phyloP scores from a whole-genome alignment of 2,888 invertebrate species.

The Hirtodrosophila confusa region DNA sequence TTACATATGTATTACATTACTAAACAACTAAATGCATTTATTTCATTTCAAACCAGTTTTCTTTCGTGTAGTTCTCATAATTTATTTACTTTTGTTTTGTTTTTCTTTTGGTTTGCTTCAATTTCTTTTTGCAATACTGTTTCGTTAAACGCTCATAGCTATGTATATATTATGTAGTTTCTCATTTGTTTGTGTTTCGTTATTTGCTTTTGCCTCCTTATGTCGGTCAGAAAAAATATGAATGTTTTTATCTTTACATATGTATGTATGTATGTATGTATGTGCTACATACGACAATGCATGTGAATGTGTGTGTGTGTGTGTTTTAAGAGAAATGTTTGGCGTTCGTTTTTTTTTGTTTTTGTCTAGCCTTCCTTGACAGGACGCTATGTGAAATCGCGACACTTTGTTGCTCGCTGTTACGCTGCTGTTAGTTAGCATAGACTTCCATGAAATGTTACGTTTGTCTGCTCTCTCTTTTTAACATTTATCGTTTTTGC shows the following conservation, averaged over 20 bases:
- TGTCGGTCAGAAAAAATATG: constrained; percentile 16
- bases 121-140: constrained; percentile 54
- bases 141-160: constrained; percentile 44
- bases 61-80: constrained; percentile 4
- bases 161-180: constrained; percentile 16
- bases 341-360: neutral
- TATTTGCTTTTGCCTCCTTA: constrained; percentile 5
- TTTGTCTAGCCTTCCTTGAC: neutral
- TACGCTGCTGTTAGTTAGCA: constrained; percentile 23
- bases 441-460: constrained; percentile 12
- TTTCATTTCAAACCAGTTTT: constrained; percentile 43
- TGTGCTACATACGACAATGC: too few relatives aligned
- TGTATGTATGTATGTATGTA: constrained; percentile 6
- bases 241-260: constrained; percentile 6
- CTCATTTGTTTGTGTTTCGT: neutral
- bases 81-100: constrained; percentile 18
- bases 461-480: neutral
- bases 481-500: neutral
- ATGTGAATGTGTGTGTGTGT: neutral
- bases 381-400: constrained; percentile 26
- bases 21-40: constrained; percentile 59
- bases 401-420: constrained; percentile 13
- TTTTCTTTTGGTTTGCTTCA: constrained; percentile 31
- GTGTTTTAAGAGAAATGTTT: neutral
- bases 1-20: constrained; percentile 35